phyloP scores from a whole-genome alignment of 2,888 invertebrate species.

The Sesia apiformis region DNA sequence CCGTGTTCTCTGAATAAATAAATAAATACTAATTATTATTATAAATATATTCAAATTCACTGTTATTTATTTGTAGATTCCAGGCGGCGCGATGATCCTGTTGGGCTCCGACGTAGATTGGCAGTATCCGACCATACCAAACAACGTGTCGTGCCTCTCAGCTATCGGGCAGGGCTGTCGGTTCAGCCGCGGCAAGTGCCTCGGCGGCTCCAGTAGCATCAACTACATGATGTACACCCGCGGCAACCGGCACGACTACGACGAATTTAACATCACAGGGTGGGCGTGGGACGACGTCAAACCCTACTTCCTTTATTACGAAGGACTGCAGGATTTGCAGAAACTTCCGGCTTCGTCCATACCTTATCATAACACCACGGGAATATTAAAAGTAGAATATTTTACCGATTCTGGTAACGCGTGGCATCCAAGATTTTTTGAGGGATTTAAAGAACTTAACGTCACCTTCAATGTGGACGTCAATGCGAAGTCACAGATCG shows the following conservation, averaged over 20 bases:
- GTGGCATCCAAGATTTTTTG: slow-evolving; percentile 33
- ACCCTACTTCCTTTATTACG: slow-evolving; percentile 43
- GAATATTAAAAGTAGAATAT: slow-evolving; percentile 28
- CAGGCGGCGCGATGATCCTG: slow-evolving; percentile 20
- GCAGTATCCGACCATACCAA: slow-evolving; percentile 36
- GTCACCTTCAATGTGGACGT: slow-evolving; percentile 38
- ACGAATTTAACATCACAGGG: slow-evolving; percentile 24
- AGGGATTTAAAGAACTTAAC: slow-evolving; percentile 23
- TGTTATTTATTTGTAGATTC: slow-evolving; percentile 22
- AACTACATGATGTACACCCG: slow-evolving; percentile 52
- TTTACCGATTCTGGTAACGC: slow-evolving; percentile 31
- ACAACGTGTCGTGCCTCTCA: slow-evolving; percentile 40
- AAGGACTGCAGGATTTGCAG: slow-evolving; percentile 29
- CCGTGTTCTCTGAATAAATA: not conserved
- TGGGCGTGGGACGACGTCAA: slow-evolving; percentile 42
- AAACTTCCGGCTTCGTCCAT: slow-evolving; percentile 31
- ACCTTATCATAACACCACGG: slow-evolving; percentile 39
- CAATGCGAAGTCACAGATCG: slow-evolving; percentile 40
- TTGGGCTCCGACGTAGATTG: slow-evolving; percentile 34
- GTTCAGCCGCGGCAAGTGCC: slow-evolving; percentile 39
- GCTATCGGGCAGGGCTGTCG: slow-evolving; percentile 25
- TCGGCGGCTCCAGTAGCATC: slow-evolving; percentile 50
- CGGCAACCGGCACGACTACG: slow-evolving; percentile 37
- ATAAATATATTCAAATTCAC: no score
- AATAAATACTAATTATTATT: not conserved